Evolutionary conservation across 2,888 invertebrate genomes (phyloP).

Genomic region (Ischnus inquisitorius): DNA sequence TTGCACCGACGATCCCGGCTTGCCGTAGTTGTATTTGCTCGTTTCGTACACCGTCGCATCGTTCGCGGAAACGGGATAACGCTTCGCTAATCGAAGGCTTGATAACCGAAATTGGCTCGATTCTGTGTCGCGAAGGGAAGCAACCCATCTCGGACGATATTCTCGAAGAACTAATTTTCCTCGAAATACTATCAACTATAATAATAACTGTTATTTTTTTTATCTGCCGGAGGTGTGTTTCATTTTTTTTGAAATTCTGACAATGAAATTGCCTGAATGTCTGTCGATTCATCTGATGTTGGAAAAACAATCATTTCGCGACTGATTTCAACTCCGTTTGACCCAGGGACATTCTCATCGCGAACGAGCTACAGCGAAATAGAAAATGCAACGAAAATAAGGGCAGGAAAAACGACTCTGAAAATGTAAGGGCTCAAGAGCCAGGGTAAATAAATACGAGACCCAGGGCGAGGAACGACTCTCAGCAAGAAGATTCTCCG

Average conservation of each 20-base stretch:
- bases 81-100: slow-evolving; percentile 26
- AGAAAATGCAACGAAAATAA: neutral
- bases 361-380: neutral
- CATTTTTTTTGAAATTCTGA: too few relatives aligned
- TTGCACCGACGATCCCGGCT: slow-evolving; percentile 58
- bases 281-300: neutral
- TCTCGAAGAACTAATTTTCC: too few relatives aligned
- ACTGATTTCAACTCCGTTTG: neutral
- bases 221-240: too few relatives aligned
- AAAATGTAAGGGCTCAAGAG: slow-evolving; percentile 50
- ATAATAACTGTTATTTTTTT: too few relatives aligned
- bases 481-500: slow-evolving; percentile 29
- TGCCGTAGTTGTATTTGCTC: neutral
- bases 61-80: slow-evolving; percentile 59
- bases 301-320: neutral
- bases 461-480: neutral
- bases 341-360: slow-evolving; percentile 13
- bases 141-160: neutral
- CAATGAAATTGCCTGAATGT: too few relatives aligned
- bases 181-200: too few relatives aligned
- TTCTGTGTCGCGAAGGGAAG: neutral
- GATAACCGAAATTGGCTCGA: slow-evolving; percentile 1
- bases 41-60: slow-evolving; percentile 16
- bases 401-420: neutral
- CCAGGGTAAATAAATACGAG: slow-evolving; percentile 50